phyloP scores from a whole-genome alignment of 92 coral and sea anemone genomes.

The Phymanthus crucifer region DNA sequence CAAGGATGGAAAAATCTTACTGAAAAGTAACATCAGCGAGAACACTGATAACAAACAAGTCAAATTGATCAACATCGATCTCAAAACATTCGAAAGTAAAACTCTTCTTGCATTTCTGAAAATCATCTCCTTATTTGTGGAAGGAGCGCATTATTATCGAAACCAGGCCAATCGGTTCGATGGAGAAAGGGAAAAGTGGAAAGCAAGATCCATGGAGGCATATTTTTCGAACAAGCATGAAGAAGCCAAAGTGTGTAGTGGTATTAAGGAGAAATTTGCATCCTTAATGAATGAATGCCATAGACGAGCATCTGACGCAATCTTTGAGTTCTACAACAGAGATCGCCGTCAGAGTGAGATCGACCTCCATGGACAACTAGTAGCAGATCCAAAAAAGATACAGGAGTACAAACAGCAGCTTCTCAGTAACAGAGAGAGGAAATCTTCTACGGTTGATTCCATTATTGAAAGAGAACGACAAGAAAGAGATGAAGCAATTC shows the following conservation, averaged over 20 bases:
- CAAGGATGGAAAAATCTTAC: neutral
- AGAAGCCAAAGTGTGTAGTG: constrained; percentile 25
- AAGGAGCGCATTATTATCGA: constrained; percentile 46
- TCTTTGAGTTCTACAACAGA: constrained; percentile 48
- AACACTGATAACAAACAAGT: neutral
- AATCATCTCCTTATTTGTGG: constrained; percentile 6
- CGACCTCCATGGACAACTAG: constrained; percentile 62
- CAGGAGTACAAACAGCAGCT: constrained; percentile 18
- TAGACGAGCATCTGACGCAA: constrained; percentile 36
- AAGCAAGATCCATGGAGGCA: constrained; percentile 32
- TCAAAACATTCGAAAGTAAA: neutral
- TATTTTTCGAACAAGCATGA: neutral
- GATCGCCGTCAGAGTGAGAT: constrained; percentile 48
- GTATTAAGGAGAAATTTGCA: constrained; percentile 49
- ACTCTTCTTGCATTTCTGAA: neutral
- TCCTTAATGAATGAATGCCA: constrained; percentile 40
- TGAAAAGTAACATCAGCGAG: neutral
- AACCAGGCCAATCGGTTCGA: constrained; percentile 50
- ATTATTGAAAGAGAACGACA: constrained; percentile 28
- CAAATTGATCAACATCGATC: neutral
- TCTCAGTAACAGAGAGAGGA: neutral
- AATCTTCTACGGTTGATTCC: constrained; percentile 19
- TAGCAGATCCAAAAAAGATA: constrained; percentile 43
- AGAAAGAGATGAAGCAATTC: constrained; percentile 62
- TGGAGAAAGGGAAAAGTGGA: constrained; percentile 45